phyloP scores from a whole-genome alignment of 1,140 invertebrate genomes.

The Tetramorium simillimum region DNA sequence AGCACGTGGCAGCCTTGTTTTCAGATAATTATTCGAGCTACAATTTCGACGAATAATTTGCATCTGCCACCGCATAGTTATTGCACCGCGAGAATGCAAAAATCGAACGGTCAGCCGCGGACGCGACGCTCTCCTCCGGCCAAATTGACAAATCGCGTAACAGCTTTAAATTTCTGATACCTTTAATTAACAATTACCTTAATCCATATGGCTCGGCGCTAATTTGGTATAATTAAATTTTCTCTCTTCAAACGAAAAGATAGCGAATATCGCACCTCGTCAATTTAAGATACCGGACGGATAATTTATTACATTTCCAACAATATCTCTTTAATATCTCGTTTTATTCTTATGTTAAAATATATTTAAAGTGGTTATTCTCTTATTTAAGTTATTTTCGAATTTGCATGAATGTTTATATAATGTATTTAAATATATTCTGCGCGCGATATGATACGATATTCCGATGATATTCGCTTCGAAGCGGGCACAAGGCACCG shows the following conservation, averaged over 20 bases:
- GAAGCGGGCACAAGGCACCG: background rate
- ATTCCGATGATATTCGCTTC: background rate
- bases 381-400: background rate
- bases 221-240: constrained; percentile 31
- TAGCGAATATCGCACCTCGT: too few species aligned
- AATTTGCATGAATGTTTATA: background rate
- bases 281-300: background rate
- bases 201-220: background rate
- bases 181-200: constrained; percentile 48
- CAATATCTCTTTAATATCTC: background rate
- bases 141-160: constrained; percentile 17
- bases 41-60: constrained; percentile 44
- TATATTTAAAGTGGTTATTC: background rate
- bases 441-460: background rate
- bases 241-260: background rate
- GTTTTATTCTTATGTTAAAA: background rate
- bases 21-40: constrained; percentile 30
- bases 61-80: constrained; percentile 33
- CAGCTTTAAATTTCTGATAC: constrained; percentile 36
- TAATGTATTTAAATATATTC: background rate
- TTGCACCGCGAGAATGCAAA: constrained; percentile 19
- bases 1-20: constrained; percentile 14
- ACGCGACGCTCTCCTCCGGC: background rate
- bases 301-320: background rate
- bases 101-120: constrained; percentile 29